Percentiles rank a stretch among this genome's conserved stretches.
phyloP scores from a whole-genome alignment of 2,888 invertebrate species.

The Plebejus anna region DNA sequence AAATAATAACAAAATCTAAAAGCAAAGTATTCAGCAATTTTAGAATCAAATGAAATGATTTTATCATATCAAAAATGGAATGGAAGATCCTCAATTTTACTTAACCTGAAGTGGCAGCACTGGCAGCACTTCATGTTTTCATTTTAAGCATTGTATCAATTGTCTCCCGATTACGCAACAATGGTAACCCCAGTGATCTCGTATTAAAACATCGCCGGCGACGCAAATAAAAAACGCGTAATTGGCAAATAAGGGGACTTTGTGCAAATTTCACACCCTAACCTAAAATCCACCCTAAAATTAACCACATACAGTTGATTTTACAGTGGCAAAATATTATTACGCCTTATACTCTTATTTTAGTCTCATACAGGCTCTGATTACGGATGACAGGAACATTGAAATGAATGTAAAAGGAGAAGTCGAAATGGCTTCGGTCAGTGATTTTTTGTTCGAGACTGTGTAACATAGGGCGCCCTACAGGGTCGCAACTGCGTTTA shows the following conservation, averaged over 20 bases:
- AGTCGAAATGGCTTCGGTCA: conserved; percentile 31
- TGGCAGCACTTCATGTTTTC: background rate
- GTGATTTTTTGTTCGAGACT: conserved; percentile 12
- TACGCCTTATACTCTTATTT: conserved; percentile 44
- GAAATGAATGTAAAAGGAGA: conserved; percentile 31
- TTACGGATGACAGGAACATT: conserved; percentile 39
- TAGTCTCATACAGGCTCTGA: conserved; percentile 37
- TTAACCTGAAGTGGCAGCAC: background rate
- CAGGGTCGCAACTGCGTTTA: background rate
- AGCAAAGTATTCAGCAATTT: too few relatives aligned
- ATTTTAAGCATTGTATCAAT: conserved; percentile 6
- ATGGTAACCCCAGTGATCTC: conserved; percentile 35
- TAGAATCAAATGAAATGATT: too few relatives aligned
- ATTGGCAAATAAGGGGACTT: conserved; percentile 62
- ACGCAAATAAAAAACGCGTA: conserved; percentile 52
- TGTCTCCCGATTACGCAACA: conserved; percentile 21
- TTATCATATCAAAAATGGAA: too few relatives aligned
- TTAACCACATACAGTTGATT: background rate
- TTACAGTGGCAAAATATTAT: background rate
- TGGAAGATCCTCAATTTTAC: background rate
- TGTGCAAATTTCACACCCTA: background rate
- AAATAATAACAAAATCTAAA: too few relatives aligned
- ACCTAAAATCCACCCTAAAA: background rate
- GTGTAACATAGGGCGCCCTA: conserved; percentile 12
- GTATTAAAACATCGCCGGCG: conserved; percentile 47